Percentiles rank a stretch among this genome's conserved stretches.
Evolutionary conservation across 2,113 vertebrate species (phyloP).

Genomic region (Chascanopsetta lugubris): DNA sequence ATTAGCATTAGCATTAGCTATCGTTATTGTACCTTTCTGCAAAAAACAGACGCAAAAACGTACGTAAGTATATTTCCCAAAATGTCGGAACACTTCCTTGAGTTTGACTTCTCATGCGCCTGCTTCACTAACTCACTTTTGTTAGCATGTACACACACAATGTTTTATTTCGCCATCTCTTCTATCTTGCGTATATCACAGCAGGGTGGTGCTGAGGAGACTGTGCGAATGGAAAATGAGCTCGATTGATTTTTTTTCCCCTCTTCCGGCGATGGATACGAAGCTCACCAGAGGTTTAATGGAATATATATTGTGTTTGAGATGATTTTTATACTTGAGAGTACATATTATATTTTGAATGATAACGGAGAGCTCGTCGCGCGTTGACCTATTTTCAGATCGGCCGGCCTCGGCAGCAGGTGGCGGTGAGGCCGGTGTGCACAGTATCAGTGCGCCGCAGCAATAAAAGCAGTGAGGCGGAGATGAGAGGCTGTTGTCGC

Average conservation of each 20-base stretch:
- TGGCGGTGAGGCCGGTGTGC: slow-evolving; percentile 28
- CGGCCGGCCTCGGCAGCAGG: slow-evolving; percentile 47
- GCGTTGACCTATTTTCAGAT: slow-evolving; percentile 58
- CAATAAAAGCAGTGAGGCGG: slow-evolving; percentile 53
- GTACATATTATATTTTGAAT: slow-evolving; percentile 65
- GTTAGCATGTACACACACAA: slow-evolving; percentile 39
- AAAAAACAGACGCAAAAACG: not conserved
- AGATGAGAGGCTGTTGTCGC: slow-evolving; percentile 39
- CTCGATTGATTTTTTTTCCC: slow-evolving; percentile 33
- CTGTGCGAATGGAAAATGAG: slow-evolving; percentile 15
- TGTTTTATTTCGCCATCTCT: slow-evolving; percentile 17
- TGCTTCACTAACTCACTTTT: slow-evolving; percentile 12
- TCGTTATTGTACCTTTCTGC: not conserved
- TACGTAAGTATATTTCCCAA: not conserved
- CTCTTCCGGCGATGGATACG: slow-evolving; percentile 29
- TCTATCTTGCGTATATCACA: too few species aligned
- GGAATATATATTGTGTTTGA: slow-evolving; percentile 66
- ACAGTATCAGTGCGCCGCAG: slow-evolving; percentile 48
- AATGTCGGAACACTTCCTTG: slow-evolving; percentile 3
- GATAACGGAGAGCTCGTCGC: slow-evolving; percentile 44
- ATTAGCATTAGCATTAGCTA: not conserved
- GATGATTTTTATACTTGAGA: slow-evolving; percentile 70
- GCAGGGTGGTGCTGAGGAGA: slow-evolving; percentile 21
- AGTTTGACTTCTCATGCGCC: not conserved
- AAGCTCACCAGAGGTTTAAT: slow-evolving; percentile 51